These are phyloP conservation scores for Rugalucina vietnamica DNA, from an alignment of 2,888 invertebrate species.

Conservation along the genomic window DNA sequence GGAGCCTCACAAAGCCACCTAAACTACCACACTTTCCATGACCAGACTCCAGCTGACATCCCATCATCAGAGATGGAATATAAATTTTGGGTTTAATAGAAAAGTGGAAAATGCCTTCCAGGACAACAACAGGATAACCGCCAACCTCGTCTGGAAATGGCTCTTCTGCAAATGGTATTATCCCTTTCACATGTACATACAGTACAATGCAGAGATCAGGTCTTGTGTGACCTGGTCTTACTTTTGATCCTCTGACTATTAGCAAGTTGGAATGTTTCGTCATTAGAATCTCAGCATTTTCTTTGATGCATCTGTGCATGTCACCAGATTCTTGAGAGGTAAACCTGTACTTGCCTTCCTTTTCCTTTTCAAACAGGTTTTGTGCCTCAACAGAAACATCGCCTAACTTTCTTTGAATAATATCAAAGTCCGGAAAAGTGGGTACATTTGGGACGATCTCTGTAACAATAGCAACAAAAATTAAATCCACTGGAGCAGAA, in stretches of 20 bases:
- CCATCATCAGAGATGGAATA: not conserved
- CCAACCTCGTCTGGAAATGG: not conserved
- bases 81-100: not conserved
- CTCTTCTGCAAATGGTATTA: not conserved
- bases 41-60: not conserved
- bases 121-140: not conserved
- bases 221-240: not conserved
- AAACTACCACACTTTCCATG: not conserved
- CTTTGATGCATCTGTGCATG: not conserved
- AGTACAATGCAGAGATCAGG: not conserved
- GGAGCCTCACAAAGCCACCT: not conserved
- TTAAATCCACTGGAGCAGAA: no score
- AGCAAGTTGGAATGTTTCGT: not conserved
- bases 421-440: not conserved
- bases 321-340: not conserved
- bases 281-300: not conserved
- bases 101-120: not conserved
- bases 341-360: not conserved
- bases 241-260: not conserved
- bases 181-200: not conserved
- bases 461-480: no score
- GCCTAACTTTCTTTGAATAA: not conserved
- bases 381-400: not conserved
- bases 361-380: not conserved
- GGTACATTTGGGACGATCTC: no score